Evolutionary conservation across 2,797 vertebrate species (phyloP).

Genomic region (Characodon lateralis): DNA sequence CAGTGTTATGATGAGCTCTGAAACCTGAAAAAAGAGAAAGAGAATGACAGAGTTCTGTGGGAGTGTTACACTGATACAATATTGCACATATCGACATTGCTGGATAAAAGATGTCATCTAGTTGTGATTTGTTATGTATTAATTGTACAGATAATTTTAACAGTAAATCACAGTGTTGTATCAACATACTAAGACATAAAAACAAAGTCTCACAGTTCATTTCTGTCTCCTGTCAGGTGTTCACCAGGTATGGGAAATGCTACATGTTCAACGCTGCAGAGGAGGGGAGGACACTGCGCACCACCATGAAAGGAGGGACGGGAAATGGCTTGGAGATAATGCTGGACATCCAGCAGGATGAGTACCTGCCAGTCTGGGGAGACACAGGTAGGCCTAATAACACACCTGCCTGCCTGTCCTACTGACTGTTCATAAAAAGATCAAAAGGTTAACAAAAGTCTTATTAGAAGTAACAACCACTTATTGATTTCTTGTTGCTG

Average conservation of each 20-base stretch:
- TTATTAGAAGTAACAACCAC: background rate
- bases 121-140: background rate
- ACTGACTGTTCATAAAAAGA: background rate
- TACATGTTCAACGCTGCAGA: slow-evolving; percentile 98
- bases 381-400: slow-evolving; percentile 85
- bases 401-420: background rate
- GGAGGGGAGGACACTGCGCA: slow-evolving; percentile 92
- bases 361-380: slow-evolving; percentile 97
- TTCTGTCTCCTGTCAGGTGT: slow-evolving; percentile 80
- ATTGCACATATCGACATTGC: no score
- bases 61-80: no score
- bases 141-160: background rate
- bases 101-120: background rate
- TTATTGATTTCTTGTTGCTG: background rate
- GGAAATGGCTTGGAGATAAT: slow-evolving; percentile 98
- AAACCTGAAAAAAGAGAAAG: no score
- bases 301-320: slow-evolving; percentile 96
- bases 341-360: slow-evolving; percentile 98
- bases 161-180: background rate
- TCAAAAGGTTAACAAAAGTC: background rate
- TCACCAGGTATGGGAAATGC: slow-evolving; percentile 98
- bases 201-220: slow-evolving; percentile 8
- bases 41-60: no score
- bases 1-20: no score
- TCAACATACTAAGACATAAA: background rate